Conservation (phyloP, 2,888 invertebrate genomes). For the Hypomecis atomaria region DNA sequence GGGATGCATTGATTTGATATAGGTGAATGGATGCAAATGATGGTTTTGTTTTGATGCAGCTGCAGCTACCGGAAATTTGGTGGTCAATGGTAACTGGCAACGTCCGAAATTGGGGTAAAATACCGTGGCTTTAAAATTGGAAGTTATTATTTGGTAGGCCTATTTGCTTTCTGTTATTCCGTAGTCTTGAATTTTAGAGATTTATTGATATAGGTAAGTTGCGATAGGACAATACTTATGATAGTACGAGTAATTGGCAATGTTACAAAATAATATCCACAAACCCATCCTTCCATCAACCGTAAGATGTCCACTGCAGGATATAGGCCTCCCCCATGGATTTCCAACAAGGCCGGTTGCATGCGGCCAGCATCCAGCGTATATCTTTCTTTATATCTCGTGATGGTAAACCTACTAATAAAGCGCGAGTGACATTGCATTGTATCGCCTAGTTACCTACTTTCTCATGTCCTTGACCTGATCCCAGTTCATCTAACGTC, state of each 20-base stretch:
- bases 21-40: constrained; percentile 36
- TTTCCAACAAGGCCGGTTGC: too few relatives aligned
- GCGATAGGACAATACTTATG: too few relatives aligned
- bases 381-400: too few relatives aligned
- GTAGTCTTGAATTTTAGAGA: not conserved
- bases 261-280: too few relatives aligned
- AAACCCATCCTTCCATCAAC: too few relatives aligned
- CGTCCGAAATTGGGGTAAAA: constrained; percentile 32
- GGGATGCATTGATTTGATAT: constrained; percentile 42
- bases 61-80: constrained; percentile 57
- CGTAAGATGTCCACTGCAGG: too few relatives aligned
- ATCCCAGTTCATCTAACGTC: constrained; percentile 14
- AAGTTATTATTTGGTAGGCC: not conserved
- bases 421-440: too few relatives aligned
- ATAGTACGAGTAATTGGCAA: too few relatives aligned
- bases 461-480: constrained; percentile 20
- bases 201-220: not conserved
- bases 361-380: too few relatives aligned
- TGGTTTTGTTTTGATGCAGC: constrained; percentile 69
- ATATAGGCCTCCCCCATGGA: too few relatives aligned
- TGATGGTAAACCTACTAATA: too few relatives aligned
- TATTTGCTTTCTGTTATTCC: not conserved
- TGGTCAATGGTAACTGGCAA: constrained; percentile 36
- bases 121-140: not conserved
- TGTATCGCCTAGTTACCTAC: too few relatives aligned